Evolutionary conservation across 2,113 vertebrate genomes (phyloP).

Genomic region (Chaenocephalus aceratus): DNA sequence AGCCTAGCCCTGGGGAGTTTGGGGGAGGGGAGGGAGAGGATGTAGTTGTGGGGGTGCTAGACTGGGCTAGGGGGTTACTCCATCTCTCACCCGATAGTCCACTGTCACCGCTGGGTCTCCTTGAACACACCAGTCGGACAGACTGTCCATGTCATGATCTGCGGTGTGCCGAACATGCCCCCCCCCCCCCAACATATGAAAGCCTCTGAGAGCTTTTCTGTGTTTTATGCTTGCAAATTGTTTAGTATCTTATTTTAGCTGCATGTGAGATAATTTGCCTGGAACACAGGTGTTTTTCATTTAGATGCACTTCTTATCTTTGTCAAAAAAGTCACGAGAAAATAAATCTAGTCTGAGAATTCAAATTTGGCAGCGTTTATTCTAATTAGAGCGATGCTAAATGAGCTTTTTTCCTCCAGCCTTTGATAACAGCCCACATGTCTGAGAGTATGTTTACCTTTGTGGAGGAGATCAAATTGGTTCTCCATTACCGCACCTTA

Average conservation of each 20-base stretch:
- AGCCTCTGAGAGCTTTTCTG: slow-evolving; percentile 37
- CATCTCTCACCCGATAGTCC: slow-evolving; percentile 56
- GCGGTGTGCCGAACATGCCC: slow-evolving; percentile 10
- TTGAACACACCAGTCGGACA: slow-evolving; percentile 64
- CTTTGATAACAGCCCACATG: slow-evolving; percentile 68
- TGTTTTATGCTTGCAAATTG: slow-evolving; percentile 35
- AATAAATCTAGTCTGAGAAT: slow-evolving; percentile 70
- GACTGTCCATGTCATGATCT: slow-evolving; percentile 64
- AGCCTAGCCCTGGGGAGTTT: slow-evolving; percentile 49
- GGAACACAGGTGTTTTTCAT: slow-evolving; percentile 76
- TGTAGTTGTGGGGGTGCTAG: slow-evolving; percentile 43
- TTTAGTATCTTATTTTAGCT: slow-evolving; percentile 57
- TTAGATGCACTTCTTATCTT: slow-evolving; percentile 58
- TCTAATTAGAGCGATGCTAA: slow-evolving; percentile 79
- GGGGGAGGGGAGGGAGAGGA: background rate
- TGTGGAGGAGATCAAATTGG: slow-evolving; percentile 79
- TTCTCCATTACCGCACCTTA: slow-evolving; percentile 77
- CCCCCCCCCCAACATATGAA: slow-evolving; percentile 6
- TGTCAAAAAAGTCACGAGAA: slow-evolving; percentile 56
- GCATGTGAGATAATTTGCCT: slow-evolving; percentile 38
- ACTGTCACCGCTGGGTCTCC: slow-evolving; percentile 68
- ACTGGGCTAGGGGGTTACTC: slow-evolving; percentile 58
- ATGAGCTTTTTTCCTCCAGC: slow-evolving; percentile 63
- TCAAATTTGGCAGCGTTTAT: slow-evolving; percentile 78
- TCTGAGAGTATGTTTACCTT: slow-evolving; percentile 78